Evolutionary conservation across 2,113 vertebrate species (phyloP), one percentile per base, ranked within the genome.

Genomic region (Bubo bubo): DNA sequence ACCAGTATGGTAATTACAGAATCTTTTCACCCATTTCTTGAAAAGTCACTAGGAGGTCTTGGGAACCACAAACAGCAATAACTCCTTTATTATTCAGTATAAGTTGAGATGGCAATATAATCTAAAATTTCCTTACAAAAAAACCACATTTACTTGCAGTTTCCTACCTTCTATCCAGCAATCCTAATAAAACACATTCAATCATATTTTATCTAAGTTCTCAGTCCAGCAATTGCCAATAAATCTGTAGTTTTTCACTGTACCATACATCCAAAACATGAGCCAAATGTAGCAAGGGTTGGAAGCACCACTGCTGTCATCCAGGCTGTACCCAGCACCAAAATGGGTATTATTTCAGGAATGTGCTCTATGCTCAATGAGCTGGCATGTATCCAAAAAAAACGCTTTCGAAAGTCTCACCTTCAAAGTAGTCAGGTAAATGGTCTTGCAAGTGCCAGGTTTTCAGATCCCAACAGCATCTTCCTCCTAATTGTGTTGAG

Each of bases 361-460:
- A 9, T 16, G 24, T 2, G n/a, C 76, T 91, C 47, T n/a, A 21
- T 9, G 27, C 67, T 88, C 62, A 24, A 27, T 26, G 58, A 92
- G 85, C 56, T 94, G 95, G 32, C 62, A 50, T 1, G 3, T 23
- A 39, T 63, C 74, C 60, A 47, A 47, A 68, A 66, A 73, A 47
- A 50, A 34, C 19, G 34, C 55, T 91, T 72, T 18, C 50, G 50
- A 37, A 96, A 96, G 32, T 6, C 30, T 32, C 41, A 86, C 77
- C 77, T 93, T 75, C 60, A 80, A 74, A 93, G 79, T 21, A 47
- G 39, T 60, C 45, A 41, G 30, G 53, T 88, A 90, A 98, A 95
- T 39, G 62, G 53, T 67, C 93, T 76, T 52, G 1, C 27, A 63
- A 68, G 85, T 32, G 35, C 43, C 82, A 90, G 12, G 10, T 85